Percentiles rank a stretch among this genome's conserved stretches.
Evolutionary conservation across 1,140 invertebrate species (phyloP).

Genomic region (Polypedilum pembai): DNA sequence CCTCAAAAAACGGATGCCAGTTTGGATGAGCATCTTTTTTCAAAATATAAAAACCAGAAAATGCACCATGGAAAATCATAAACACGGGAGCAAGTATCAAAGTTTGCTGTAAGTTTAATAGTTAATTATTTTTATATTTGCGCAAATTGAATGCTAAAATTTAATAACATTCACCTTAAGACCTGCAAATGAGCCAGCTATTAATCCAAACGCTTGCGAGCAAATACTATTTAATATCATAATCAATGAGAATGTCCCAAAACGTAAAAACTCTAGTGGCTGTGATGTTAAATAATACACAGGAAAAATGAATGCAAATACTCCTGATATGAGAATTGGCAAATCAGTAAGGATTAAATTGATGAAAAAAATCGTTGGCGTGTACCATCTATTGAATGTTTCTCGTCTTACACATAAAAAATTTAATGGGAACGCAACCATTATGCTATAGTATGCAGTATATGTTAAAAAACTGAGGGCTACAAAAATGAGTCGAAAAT

Average conservation of each 20-base stretch:
- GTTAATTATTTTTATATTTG: neutral
- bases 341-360: conserved; percentile 84
- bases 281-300: conserved; percentile 80
- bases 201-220: conserved; percentile 71
- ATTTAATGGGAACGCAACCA: conserved; percentile 76
- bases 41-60: conserved; percentile 86
- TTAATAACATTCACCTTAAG: conserved; percentile 47
- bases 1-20: conserved; percentile 77
- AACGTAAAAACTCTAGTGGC: conserved; percentile 58
- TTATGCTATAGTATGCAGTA: conserved; percentile 75
- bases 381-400: conserved; percentile 93
- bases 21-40: conserved; percentile 71
- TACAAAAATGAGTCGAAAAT: conserved; percentile 72
- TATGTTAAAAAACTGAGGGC: conserved; percentile 79
- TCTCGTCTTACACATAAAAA: conserved; percentile 78
- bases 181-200: conserved; percentile 69
- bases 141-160: neutral
- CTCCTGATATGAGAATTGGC: conserved; percentile 77
- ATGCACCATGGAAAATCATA: conserved; percentile 56
- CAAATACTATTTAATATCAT: conserved; percentile 72
- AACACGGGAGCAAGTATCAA: neutral
- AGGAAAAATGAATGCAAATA: conserved; percentile 59
- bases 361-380: conserved; percentile 79
- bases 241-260: conserved; percentile 62
- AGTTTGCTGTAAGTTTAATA: neutral